Conservation (phyloP, 2,797 vertebrate genomes). For the Girardinus metallicus region DNA sequence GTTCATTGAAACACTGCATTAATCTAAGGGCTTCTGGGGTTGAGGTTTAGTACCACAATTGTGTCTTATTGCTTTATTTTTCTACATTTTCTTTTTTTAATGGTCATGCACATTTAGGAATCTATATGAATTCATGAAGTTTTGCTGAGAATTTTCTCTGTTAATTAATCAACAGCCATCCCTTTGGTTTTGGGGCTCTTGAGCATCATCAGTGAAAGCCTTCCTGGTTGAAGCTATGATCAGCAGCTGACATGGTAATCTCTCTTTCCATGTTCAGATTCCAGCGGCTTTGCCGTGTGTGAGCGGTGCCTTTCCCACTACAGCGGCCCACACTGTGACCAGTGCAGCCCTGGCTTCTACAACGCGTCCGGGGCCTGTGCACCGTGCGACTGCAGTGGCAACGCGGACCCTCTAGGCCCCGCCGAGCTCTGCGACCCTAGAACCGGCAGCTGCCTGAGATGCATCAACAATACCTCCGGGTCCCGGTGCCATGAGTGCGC, state of each 20-base stretch:
- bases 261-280: constrained; percentile 68
- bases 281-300: constrained; percentile 75
- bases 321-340: constrained; percentile 81
- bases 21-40: background rate
- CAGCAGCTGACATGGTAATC: background rate
- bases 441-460: constrained; percentile 86
- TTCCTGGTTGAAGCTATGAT: background rate
- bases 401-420: constrained; percentile 80
- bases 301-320: constrained; percentile 84
- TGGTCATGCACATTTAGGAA: background rate
- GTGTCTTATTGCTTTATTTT: background rate
- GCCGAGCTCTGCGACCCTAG: constrained; percentile 83
- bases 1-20: background rate
- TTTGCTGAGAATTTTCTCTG: background rate
- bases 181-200: background rate
- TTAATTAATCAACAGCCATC: background rate
- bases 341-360: constrained; percentile 86
- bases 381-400: constrained; percentile 87
- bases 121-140: background rate
- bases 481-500: constrained; percentile 85
- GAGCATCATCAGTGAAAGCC: background rate
- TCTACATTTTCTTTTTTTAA: background rate
- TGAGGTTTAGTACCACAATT: background rate
- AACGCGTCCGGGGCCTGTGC: constrained; percentile 83
- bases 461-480: constrained; percentile 86